phyloP scores from a whole-genome alignment of 2,113 vertebrate genomes.

The Holacanthus passer region DNA sequence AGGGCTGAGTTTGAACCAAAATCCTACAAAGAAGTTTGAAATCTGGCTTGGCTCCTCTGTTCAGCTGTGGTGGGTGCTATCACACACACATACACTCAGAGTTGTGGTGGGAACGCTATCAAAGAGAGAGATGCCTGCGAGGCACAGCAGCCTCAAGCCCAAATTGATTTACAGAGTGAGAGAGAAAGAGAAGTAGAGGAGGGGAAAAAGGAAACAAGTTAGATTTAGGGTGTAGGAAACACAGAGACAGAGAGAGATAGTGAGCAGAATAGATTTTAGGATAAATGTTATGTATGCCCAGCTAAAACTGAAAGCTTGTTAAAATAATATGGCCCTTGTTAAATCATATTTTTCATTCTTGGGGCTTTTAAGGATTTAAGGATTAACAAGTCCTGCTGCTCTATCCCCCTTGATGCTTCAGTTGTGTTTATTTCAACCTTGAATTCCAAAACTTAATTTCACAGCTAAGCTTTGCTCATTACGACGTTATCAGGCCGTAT shows the following conservation, averaged over 20 bases:
- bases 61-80: constrained; percentile 73
- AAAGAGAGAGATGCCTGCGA: constrained; percentile 78
- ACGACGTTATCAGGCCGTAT: constrained; percentile 44
- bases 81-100: constrained; percentile 62
- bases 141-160: constrained; percentile 76
- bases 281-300: constrained; percentile 51
- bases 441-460: constrained; percentile 71
- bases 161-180: constrained; percentile 77
- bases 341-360: constrained; percentile 65
- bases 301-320: constrained; percentile 63
- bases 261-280: constrained; percentile 49
- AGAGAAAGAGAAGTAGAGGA: constrained; percentile 61
- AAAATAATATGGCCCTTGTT: constrained; percentile 67
- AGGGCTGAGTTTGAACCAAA: constrained; percentile 65
- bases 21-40: constrained; percentile 75
- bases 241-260: constrained; percentile 46
- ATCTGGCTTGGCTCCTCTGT: constrained; percentile 70
- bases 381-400: constrained; percentile 58
- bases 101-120: constrained; percentile 76
- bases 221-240: constrained; percentile 62
- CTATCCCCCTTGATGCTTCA: constrained; percentile 53
- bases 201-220: constrained; percentile 34
- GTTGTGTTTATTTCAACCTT: constrained; percentile 72
- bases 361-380: constrained; percentile 73
- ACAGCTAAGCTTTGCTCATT: constrained; percentile 53